phyloP scores from a whole-genome alignment of 92 coral and sea anemone species.

The Palythoa grandis region DNA sequence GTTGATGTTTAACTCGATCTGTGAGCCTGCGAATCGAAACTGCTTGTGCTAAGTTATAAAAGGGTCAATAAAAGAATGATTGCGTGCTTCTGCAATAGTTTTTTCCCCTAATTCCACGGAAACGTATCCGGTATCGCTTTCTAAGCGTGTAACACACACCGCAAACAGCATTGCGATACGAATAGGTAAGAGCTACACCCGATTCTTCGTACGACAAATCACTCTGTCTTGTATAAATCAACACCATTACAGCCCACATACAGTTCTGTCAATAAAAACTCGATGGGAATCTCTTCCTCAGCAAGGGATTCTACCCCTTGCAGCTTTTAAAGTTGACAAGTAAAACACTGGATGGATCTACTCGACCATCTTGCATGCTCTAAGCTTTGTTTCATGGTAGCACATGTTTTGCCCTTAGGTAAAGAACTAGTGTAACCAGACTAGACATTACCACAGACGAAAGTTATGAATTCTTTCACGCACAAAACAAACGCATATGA shows the following conservation, averaged over 20 bases:
- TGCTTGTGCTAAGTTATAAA: background rate
- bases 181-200: background rate
- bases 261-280: background rate
- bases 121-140: conserved; percentile 40
- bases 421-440: background rate
- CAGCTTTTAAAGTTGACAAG: background rate
- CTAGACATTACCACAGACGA: conserved; percentile 17
- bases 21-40: background rate
- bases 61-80: conserved; percentile 26
- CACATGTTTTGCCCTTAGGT: conserved; percentile 39
- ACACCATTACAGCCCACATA: background rate
- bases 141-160: conserved; percentile 41
- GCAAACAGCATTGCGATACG: conserved; percentile 5
- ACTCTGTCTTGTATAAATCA: conserved; percentile 6
- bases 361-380: conserved; percentile 17
- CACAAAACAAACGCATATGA: conserved; percentile 2
- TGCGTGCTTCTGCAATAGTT: conserved; percentile 26
- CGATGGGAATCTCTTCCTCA: background rate
- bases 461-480: conserved; percentile 42
- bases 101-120: conserved; percentile 3
- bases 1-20: background rate
- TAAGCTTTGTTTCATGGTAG: background rate
- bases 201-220: background rate
- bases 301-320: conserved; percentile 15
- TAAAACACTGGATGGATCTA: background rate